Conservation (phyloP, 1,140 invertebrate species). For the Physella acuta region DNA sequence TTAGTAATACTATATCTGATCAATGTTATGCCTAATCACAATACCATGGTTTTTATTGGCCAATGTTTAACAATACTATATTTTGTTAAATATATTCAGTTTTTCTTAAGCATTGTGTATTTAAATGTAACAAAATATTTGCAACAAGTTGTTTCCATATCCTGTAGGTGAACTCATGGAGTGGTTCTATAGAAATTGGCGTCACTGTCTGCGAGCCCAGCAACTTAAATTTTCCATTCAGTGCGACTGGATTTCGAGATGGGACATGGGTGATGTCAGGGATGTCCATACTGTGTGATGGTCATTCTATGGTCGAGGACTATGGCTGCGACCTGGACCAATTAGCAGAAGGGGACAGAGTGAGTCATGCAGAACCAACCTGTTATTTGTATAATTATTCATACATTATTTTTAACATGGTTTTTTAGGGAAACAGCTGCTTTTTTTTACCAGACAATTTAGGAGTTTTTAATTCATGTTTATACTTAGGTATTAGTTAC, state of each 20-base stretch:
- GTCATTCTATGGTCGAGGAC: constrained; percentile 74
- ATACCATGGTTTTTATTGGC: not conserved
- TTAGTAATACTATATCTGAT: not conserved
- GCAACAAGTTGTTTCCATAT: not conserved
- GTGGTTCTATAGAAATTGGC: constrained; percentile 89
- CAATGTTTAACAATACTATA: not conserved
- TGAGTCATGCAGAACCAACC: too few relatives aligned
- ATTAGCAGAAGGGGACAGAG: constrained; percentile 79
- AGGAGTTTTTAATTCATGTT: too few relatives aligned
- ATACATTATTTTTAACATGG: too few relatives aligned
- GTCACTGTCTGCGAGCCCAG: constrained; percentile 83
- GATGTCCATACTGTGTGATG: constrained; percentile 81
- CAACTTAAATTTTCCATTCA: constrained; percentile 76
- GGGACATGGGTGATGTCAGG: constrained; percentile 90
- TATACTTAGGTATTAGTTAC: too few relatives aligned
- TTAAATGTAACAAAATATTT: not conserved
- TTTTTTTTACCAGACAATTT: too few relatives aligned
- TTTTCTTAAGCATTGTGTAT: not conserved
- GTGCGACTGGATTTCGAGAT: constrained; percentile 79
- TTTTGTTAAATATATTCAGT: not conserved
- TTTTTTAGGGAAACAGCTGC: too few relatives aligned
- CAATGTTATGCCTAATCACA: not conserved
- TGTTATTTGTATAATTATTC: too few relatives aligned
- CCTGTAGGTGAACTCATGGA: constrained; percentile 69
- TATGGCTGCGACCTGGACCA: constrained; percentile 80